phyloP scores from a whole-genome alignment of 2,888 invertebrate genomes.

The Scaptomyza flava region DNA sequence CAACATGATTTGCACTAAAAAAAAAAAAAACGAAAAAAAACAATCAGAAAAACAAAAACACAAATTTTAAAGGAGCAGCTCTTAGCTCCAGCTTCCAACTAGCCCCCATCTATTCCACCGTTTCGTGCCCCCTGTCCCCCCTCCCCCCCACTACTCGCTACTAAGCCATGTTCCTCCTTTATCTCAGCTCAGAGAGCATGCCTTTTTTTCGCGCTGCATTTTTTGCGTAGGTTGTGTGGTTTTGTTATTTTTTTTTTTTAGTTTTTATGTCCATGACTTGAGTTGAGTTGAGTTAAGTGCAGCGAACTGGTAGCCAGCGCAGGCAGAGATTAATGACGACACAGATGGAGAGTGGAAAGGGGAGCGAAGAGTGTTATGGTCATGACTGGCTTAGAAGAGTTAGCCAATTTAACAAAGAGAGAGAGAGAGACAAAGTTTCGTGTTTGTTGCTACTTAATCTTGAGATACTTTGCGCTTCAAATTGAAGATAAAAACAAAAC shows the following conservation, averaged over 20 bases:
- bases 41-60: background rate
- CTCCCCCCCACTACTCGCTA: background rate
- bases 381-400: slow-evolving; percentile 44
- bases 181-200: slow-evolving; percentile 31
- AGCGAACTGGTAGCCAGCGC: slow-evolving; percentile 72
- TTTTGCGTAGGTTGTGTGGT: slow-evolving; percentile 65
- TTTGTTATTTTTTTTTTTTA: background rate
- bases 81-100: slow-evolving; percentile 20
- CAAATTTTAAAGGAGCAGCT: slow-evolving; percentile 68
- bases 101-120: slow-evolving; percentile 1
- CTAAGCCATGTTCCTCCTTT: background rate
- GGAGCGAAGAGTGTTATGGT: background rate
- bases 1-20: slow-evolving; percentile 76
- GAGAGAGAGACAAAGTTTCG: slow-evolving; percentile 42
- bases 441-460: slow-evolving; percentile 70
- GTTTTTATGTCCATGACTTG: background rate
- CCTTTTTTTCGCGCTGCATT: slow-evolving; percentile 80
- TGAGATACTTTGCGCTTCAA: slow-evolving; percentile 20
- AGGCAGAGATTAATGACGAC: slow-evolving; percentile 67
- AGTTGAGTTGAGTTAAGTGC: slow-evolving; percentile 48
- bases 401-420: slow-evolving; percentile 36
- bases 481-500: slow-evolving; percentile 5
- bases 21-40: slow-evolving; percentile 52
- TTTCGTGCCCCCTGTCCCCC: background rate
- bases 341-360: background rate